Percentiles rank a stretch among this genome's conserved stretches.
Conservation (phyloP, 2,888 invertebrate species). For the Nematopogon swammerdamellus region DNA sequence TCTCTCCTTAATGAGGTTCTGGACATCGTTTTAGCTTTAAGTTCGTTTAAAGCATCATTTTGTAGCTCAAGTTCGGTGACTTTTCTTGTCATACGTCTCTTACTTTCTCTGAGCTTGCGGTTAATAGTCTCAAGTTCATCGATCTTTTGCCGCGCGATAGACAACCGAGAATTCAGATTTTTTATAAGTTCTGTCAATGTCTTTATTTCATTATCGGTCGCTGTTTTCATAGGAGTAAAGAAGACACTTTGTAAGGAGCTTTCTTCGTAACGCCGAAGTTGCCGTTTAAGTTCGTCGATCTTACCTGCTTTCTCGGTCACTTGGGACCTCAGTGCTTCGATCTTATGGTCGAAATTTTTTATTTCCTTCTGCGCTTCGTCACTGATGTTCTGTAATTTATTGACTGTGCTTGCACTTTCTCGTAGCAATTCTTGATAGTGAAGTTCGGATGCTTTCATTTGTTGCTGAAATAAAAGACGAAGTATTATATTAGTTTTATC, state of each 20-base stretch:
- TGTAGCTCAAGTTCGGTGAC: conserved; percentile 25
- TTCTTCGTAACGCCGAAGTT: conserved; percentile 40
- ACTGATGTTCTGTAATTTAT: conserved; percentile 39
- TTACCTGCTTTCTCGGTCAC: conserved; percentile 41
- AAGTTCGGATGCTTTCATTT: conserved; percentile 40
- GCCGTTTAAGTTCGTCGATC: conserved; percentile 43
- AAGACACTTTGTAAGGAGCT: conserved; percentile 47
- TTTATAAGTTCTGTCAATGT: conserved; percentile 57
- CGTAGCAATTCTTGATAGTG: conserved; percentile 49
- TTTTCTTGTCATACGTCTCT: conserved; percentile 31
- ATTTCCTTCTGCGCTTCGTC: conserved; percentile 35
- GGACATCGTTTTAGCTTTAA: conserved; percentile 26
- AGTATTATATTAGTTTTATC: too few species aligned
- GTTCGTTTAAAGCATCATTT: conserved; percentile 23
- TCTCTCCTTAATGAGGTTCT: conserved; percentile 25
- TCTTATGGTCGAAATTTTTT: conserved; percentile 45
- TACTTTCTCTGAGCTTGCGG: conserved; percentile 55
- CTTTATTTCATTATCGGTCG: conserved; percentile 61
- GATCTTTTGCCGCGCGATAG: conserved; percentile 55
- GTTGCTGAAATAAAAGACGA: conserved; percentile 35
- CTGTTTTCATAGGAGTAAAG: conserved; percentile 50
- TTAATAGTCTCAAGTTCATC: conserved; percentile 55
- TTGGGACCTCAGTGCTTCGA: conserved; percentile 45
- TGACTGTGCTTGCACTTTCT: conserved; percentile 47
- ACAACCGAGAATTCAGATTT: conserved; percentile 54